Conservation (phyloP, 2,888 invertebrate genomes). For the Eurytoma adleriae region DNA sequence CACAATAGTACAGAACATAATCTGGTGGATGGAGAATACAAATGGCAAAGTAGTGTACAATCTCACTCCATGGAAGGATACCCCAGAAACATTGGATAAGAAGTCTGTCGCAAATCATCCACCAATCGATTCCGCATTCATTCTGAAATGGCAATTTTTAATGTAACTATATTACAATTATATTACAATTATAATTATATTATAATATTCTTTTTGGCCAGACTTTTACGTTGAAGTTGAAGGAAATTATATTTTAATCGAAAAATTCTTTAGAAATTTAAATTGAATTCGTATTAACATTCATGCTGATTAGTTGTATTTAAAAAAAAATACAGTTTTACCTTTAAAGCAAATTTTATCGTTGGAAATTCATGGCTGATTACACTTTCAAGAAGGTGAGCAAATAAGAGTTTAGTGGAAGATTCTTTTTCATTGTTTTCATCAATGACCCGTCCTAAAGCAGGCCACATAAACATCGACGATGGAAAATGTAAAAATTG, state of each 20-base stretch:
- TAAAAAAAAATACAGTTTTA: slow-evolving; percentile 54
- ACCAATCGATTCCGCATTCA: slow-evolving; percentile 71
- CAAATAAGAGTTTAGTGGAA: slow-evolving; percentile 66
- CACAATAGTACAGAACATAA: slow-evolving; percentile 72
- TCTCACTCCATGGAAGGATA: slow-evolving; percentile 71
- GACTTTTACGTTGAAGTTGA: too few species aligned
- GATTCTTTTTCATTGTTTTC: slow-evolving; percentile 65
- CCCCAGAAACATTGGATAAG: slow-evolving; percentile 72
- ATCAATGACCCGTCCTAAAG: slow-evolving; percentile 67
- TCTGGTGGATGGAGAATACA: slow-evolving; percentile 71
- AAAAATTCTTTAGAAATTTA: too few species aligned
- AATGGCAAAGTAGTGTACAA: slow-evolving; percentile 69
- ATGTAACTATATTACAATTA: not conserved
- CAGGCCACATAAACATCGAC: slow-evolving; percentile 70
- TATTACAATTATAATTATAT: not conserved
- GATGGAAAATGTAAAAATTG: slow-evolving; percentile 71
- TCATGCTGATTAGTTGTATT: too few species aligned
- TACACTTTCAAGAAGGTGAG: slow-evolving; percentile 70
- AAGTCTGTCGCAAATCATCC: slow-evolving; percentile 71
- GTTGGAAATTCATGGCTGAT: slow-evolving; percentile 68
- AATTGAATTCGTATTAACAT: too few species aligned
- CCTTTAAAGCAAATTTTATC: slow-evolving; percentile 70
- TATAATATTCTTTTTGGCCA: too few species aligned
- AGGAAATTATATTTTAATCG: too few species aligned
- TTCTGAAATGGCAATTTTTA: slow-evolving; percentile 60